Percentiles rank a stretch among this genome's conserved stretches.
Conservation (phyloP, 1,140 invertebrate genomes). For the Popillia japonica region DNA sequence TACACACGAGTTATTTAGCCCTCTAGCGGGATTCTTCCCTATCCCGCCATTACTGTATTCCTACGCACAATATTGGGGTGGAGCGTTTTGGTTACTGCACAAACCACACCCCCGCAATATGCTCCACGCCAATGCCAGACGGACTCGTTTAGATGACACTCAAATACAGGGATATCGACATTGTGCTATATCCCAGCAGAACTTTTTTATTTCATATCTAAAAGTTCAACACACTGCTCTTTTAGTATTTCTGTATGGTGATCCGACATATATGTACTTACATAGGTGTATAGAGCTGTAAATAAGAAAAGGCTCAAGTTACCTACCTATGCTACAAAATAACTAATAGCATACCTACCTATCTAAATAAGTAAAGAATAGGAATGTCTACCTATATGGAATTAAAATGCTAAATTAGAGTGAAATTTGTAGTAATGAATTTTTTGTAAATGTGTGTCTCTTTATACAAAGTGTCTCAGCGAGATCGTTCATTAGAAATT, state of each 20-base stretch:
- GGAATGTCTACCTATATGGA: no score
- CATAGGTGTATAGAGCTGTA: background rate
- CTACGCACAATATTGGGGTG: constrained; percentile 24
- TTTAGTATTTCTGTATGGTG: constrained; percentile 12
- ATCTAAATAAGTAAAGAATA: background rate
- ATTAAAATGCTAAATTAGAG: background rate
- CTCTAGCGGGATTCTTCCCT: constrained; percentile 33
- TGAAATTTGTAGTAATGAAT: background rate
- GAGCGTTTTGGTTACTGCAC: constrained; percentile 13
- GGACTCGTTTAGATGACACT: constrained; percentile 35
- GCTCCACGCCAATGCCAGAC: constrained; percentile 33
- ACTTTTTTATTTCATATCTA: constrained; percentile 25
- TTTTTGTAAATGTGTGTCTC: background rate
- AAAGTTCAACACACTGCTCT: constrained; percentile 17
- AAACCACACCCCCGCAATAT: constrained; percentile 29
- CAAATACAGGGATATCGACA: constrained; percentile 34
- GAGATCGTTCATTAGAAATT: no score
- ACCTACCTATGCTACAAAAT: no score
- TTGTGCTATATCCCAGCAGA: constrained; percentile 14
- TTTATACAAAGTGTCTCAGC: no score
- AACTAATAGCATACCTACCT: no score
- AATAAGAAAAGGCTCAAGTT: background rate
- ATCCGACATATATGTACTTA: no score
- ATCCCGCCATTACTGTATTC: constrained; percentile 37
- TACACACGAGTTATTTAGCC: constrained; percentile 31